Percentiles rank a stretch among this genome's conserved stretches.
Conservation (phyloP, 2,797 vertebrate species). For the Zalophus californianus region DNA sequence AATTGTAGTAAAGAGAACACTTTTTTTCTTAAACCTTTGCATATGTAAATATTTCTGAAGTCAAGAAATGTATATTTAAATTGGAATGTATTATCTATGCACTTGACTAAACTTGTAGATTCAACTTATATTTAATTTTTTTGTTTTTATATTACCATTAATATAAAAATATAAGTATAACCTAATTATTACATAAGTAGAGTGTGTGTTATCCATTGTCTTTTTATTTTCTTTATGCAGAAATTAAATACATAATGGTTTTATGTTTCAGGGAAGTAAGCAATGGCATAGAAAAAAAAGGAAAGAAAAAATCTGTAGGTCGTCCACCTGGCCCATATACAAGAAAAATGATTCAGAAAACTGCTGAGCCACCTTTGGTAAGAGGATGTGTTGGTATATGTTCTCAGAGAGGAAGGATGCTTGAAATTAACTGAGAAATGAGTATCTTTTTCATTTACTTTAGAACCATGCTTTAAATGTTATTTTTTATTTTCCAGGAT, state of each 20-base stretch:
- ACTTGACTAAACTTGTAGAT: conserved; percentile 38
- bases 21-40: conserved; percentile 19
- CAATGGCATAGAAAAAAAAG: conserved; percentile 94
- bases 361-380: conserved; percentile 93
- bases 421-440: conserved; percentile 40
- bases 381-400: conserved; percentile 67
- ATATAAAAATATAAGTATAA: conserved; percentile 2
- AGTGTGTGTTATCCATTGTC: neutral
- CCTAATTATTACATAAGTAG: conserved; percentile 36
- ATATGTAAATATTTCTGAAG: conserved; percentile 11
- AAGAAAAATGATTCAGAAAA: conserved; percentile 92
- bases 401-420: neutral
- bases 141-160: conserved; percentile 47
- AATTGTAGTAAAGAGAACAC: conserved; percentile 6
- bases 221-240: conserved; percentile 58
- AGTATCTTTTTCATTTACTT: neutral
- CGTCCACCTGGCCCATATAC: conserved; percentile 93
- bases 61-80: conserved; percentile 39
- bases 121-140: neutral
- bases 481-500: conserved; percentile 84
- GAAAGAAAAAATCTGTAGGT: conserved; percentile 94
- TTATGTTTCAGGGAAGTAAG: conserved; percentile 90
- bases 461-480: conserved; percentile 40
- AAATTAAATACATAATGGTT: conserved; percentile 67
- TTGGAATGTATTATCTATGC: conserved; percentile 27